Evolutionary conservation across 2,797 vertebrate genomes (phyloP).

Genomic region (Myotis daubentonii): DNA sequence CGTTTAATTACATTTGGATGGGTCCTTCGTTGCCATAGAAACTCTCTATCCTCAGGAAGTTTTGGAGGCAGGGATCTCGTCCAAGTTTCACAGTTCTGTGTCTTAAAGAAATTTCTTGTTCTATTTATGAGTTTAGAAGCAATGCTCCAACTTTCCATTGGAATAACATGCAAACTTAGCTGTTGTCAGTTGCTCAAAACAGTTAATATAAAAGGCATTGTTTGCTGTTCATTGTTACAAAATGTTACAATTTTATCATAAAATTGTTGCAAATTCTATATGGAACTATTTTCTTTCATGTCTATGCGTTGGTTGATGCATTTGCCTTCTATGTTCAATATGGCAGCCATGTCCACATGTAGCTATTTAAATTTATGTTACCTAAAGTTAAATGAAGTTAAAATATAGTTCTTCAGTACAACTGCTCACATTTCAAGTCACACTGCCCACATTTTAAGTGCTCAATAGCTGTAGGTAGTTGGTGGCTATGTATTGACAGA

Average conservation of each 20-base stretch:
- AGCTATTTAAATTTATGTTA: slow-evolving; percentile 1
- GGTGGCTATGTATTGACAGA: background rate
- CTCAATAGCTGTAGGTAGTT: background rate
- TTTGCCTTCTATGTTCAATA: background rate
- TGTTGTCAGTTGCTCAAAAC: background rate
- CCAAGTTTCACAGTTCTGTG: slow-evolving; percentile 48
- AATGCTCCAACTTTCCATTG: background rate
- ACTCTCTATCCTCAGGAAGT: slow-evolving; percentile 52
- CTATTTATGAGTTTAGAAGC: slow-evolving; percentile 35
- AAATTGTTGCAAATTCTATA: background rate
- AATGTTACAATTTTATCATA: background rate
- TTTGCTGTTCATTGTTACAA: background rate
- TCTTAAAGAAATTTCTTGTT: slow-evolving; percentile 37
- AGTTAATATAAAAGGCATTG: background rate
- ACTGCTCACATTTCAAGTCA: background rate
- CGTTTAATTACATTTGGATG: slow-evolving; percentile 68
- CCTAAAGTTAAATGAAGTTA: background rate
- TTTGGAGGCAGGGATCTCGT: slow-evolving; percentile 43
- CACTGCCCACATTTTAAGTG: background rate
- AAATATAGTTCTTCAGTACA: background rate
- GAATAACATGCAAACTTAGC: background rate
- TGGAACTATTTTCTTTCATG: background rate
- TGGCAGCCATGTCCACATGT: background rate
- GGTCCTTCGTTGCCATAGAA: slow-evolving; percentile 60
- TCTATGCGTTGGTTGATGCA: background rate